These are phyloP conservation scores for Thereva nobilitata DNA, from an alignment of 2,888 invertebrate genomes.

Conservation along the genomic window DNA sequence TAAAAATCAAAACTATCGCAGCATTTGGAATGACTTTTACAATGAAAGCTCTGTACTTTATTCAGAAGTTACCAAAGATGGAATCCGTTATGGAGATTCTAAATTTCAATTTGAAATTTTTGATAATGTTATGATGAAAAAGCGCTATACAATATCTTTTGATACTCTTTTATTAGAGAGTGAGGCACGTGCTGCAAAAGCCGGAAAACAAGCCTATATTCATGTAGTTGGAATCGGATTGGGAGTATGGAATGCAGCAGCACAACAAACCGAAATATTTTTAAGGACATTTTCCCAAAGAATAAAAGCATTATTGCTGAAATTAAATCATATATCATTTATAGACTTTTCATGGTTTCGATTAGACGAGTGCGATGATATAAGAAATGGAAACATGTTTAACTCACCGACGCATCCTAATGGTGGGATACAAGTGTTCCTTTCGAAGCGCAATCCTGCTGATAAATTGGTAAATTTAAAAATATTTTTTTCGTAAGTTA, in stretches of 20 bases:
- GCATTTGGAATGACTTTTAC: conserved; percentile 47
- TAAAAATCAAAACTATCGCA: conserved; percentile 19
- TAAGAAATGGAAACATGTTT: conserved; percentile 57
- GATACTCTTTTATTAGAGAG: conserved; percentile 68
- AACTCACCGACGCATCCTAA: conserved; percentile 48
- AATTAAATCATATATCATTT: conserved; percentile 63
- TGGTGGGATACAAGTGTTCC: conserved; percentile 60
- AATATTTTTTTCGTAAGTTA: not conserved
- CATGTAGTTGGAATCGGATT: conserved; percentile 70
- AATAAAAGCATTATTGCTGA: conserved; percentile 59
- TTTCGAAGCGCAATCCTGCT: conserved; percentile 64
- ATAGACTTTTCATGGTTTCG: conserved; percentile 70
- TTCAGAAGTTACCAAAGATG: conserved; percentile 26
- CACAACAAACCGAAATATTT: conserved; percentile 67
- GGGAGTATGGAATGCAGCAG: conserved; percentile 68
- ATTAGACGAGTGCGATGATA: conserved; percentile 58
- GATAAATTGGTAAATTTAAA: conserved; percentile 53
- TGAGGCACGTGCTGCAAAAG: conserved; percentile 61
- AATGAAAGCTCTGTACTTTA: conserved; percentile 40
- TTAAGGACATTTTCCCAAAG: conserved; percentile 67
- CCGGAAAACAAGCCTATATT: conserved; percentile 63
- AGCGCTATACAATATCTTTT: conserved; percentile 62
- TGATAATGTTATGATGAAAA: conserved; percentile 53
- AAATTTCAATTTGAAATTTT: conserved; percentile 49
- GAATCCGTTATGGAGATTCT: conserved; percentile 38